A percentile compares a stretch with the other conserved stretches of the same genome.
phyloP scores from a whole-genome alignment of 2,113 vertebrate genomes.

The Lasiurus cinereus region DNA sequence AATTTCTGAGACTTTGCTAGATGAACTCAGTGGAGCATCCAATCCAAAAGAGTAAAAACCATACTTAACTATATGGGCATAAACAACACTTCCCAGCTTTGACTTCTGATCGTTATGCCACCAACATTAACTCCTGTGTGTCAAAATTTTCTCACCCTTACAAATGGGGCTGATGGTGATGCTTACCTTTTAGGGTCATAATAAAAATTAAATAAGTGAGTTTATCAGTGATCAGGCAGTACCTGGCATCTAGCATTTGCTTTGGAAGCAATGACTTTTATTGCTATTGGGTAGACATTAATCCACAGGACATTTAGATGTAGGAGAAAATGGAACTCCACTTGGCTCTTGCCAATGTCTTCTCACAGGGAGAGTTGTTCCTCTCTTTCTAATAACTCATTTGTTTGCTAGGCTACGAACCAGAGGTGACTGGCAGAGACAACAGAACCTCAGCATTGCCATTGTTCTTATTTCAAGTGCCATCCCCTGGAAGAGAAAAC shows the following conservation, averaged over 20 bases:
- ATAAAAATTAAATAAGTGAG: not conserved
- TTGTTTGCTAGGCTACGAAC: not conserved
- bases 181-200: not conserved
- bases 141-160: not conserved
- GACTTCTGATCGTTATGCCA: not conserved
- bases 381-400: not conserved
- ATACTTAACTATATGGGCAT: not conserved
- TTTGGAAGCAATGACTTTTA: not conserved
- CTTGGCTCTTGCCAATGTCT: not conserved
- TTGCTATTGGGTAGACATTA: not conserved
- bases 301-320: not conserved
- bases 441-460: not conserved
- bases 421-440: not conserved
- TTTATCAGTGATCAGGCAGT: not conserved
- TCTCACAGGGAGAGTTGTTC: not conserved
- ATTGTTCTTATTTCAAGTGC: not conserved
- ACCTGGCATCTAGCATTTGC: not conserved
- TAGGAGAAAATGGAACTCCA: not conserved
- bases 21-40: not conserved
- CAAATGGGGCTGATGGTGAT: not conserved
- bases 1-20: not conserved
- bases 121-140: not conserved
- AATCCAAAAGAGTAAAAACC: not conserved
- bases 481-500: not conserved
- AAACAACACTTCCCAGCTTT: not conserved